Base-by-base conservation (phyloP, 2,113 vertebrate species). In the Clarias batrachus region DNA sequence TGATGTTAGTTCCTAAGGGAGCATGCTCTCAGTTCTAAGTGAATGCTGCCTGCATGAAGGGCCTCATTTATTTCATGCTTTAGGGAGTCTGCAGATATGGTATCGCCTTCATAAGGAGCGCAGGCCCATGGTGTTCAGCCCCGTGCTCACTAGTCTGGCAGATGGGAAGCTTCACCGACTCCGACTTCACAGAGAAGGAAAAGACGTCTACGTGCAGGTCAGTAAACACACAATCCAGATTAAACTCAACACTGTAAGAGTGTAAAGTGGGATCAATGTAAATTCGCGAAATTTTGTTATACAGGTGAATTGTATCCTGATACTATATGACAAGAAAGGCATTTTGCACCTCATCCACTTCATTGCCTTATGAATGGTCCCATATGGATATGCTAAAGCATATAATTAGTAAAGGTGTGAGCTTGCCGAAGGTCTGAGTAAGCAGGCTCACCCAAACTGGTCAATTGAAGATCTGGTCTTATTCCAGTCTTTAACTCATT, bases 1-100 rank as follows among this genome's bases (percentile, higher is more conserved):
- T 16, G 80, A 13, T 13, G 7, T 21, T 71, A 1, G 6, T 37
- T 71, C 68, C 17, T 71, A 7, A 21, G 30, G 30, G 68, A 41
- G 52, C 19, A 74, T 25, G 7, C 9, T 73, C 8, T 21, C 19
- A 73, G 23, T 73, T 70, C 16, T 27, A 56, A 56, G 14, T 19
- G 54, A 59, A 30, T 57, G 57, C 54, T 12, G 6, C 41, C 10
- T 52, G 19, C 37, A 23, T 74, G 71, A 48, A 14, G 21, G 25
- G 71, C 52, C n/a, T 62, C 3, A 3, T 68, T 66, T 71, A 59
- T 84, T 62, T 52, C 33, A n/a, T 83, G 59, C 13, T 70, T 71
- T 90, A 99, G 98, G 98, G 94, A 99, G 96, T 90, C 95, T 99
- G 91, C 97, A 99, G 91, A 96, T 99, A 89, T 97, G 96, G 91